These are phyloP conservation scores for Atrina japonica DNA, from an alignment of 2,888 invertebrate genomes.

Conservation along the genomic window DNA sequence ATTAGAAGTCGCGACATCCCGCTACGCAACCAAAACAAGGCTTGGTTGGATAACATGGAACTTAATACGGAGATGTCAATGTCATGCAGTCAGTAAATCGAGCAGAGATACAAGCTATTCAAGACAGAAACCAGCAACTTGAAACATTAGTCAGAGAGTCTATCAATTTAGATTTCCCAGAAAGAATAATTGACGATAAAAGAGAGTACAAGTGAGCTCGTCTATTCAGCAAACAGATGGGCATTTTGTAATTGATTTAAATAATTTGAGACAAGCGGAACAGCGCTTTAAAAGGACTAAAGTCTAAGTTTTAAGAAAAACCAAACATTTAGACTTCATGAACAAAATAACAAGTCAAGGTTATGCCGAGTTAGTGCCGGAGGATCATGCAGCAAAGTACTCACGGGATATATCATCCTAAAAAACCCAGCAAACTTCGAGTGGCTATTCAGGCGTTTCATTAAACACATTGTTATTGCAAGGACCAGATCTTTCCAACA, in stretches of 20 bases:
- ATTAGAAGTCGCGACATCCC: slow-evolving; percentile 29
- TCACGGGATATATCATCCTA: slow-evolving; percentile 4
- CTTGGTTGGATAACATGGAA: slow-evolving; percentile 46
- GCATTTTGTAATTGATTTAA: slow-evolving; percentile 1
- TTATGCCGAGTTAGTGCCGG: slow-evolving; percentile 30
- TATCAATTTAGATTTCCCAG: slow-evolving; percentile 42
- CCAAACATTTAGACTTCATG: slow-evolving; percentile 33
- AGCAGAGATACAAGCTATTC: slow-evolving; percentile 17
- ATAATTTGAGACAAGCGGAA: slow-evolving; percentile 2
- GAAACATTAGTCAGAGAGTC: slow-evolving; percentile 18
- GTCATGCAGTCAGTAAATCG: slow-evolving; percentile 24
- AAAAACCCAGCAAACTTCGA: slow-evolving; percentile 23
- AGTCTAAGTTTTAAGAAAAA: slow-evolving; percentile 9
- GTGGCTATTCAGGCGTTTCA: slow-evolving; percentile 30
- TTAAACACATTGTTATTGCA: slow-evolving; percentile 27
- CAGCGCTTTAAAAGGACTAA: slow-evolving; percentile 19
- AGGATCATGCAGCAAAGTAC: background rate
- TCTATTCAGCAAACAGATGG: slow-evolving; percentile 10
- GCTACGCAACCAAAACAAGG: slow-evolving; percentile 34
- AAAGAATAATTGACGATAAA: slow-evolving; percentile 33
- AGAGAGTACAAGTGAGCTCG: slow-evolving; percentile 27
- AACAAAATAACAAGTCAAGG: slow-evolving; percentile 11
- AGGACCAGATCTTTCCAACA: too few species aligned
- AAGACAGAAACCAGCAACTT: slow-evolving; percentile 6
- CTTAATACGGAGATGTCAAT: slow-evolving; percentile 10